Percentiles rank a stretch among this genome's conserved stretches.
phyloP scores from a whole-genome alignment of 2,888 invertebrate species.

The Tolmerus cingulatus region DNA sequence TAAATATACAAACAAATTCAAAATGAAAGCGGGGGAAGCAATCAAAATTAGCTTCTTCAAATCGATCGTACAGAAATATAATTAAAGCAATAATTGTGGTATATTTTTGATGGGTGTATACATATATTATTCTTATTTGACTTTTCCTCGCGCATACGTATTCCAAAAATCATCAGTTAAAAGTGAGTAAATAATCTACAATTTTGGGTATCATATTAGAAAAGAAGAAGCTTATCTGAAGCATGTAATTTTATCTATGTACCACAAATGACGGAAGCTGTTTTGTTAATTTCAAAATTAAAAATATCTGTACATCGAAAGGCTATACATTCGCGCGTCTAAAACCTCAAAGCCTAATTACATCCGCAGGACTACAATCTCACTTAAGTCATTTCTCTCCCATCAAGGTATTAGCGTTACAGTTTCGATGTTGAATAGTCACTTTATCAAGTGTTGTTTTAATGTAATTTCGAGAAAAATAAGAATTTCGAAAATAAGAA shows the following conservation, averaged over 20 bases:
- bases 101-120: neutral
- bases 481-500: neutral
- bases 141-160: neutral
- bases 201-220: neutral
- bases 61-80: neutral
- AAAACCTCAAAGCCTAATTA: neutral
- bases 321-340: neutral
- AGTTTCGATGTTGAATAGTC: neutral
- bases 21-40: neutral
- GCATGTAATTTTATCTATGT: neutral
- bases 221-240: neutral
- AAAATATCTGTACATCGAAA: neutral
- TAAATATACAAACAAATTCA: neutral
- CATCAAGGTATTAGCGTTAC: neutral
- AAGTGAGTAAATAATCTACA: neutral
- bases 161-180: neutral
- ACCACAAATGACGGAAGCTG: no score
- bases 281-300: no score
- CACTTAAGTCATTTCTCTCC: neutral
- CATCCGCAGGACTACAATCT: neutral
- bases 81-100: neutral
- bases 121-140: neutral
- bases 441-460: neutral
- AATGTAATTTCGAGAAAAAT: neutral
- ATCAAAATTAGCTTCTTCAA: neutral